phyloP scores from a whole-genome alignment of 2,113 vertebrate genomes.

The Crotalus helleri region DNA sequence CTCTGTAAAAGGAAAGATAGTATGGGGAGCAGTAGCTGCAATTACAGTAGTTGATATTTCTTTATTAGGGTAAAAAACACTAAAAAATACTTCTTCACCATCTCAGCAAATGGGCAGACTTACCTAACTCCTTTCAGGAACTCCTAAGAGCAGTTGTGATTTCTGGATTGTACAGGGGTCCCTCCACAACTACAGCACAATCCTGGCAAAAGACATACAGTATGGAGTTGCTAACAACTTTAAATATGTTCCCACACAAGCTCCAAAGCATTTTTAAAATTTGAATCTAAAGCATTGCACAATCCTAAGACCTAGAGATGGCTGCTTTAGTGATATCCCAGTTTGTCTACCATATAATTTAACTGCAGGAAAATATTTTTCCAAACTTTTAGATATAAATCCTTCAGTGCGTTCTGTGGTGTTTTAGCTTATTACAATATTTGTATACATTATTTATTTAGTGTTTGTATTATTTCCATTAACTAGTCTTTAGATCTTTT shows the following conservation, averaged over 20 bases:
- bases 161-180: background rate
- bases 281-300: background rate
- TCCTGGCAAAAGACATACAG: background rate
- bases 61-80: background rate
- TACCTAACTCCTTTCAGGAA: background rate
- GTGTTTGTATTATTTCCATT: background rate
- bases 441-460: background rate
- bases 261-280: background rate
- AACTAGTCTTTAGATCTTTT: background rate
- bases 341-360: background rate
- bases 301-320: background rate
- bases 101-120: background rate
- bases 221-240: background rate
- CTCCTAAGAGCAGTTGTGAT: background rate
- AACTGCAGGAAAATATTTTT: background rate
- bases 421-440: background rate
- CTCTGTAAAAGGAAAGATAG: background rate
- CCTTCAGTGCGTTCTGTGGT: background rate
- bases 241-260: background rate
- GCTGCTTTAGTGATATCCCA: background rate
- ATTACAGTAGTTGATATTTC: background rate
- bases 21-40: background rate
- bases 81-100: background rate
- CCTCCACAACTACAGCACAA: background rate
- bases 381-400: background rate